Evolutionary conservation across 2,797 vertebrate species (phyloP), one percentile per base, ranked within the genome.

Genomic region (Euthynnus affinis): DNA sequence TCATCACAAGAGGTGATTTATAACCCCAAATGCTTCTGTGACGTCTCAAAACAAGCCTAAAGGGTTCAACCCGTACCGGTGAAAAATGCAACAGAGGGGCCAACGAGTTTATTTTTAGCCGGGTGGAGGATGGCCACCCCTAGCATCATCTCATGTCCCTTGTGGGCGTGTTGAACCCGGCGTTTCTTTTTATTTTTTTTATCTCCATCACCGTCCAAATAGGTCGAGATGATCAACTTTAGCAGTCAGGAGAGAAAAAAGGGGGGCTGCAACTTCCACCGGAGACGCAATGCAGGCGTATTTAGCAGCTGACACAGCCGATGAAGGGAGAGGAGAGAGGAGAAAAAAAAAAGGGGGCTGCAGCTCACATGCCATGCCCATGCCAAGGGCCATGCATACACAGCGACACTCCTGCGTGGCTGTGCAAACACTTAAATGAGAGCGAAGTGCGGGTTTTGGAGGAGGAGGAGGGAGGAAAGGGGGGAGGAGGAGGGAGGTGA

Each of bases 241-340:
- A 27, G 60, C 25, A 18, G 34, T 32, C 51, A 18, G 37, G 22
- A 66, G n/a, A n/a, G n/a, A n/a, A n/a, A n/a, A n/a, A n/a, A n/a
- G n/a, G n/a, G n/a, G 8, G 3, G 42, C 74, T 37, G 66, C 67
- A 81, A 87, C 71, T 82, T 72, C 57, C 1, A 65, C 46, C 13
- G 9, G 0, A 87, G 84, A 91, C 88, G 90, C 91, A 92, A 81
- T 91, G 92, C 92, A 90, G 89, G 73, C 77, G 80, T 40, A 63
- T 78, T 74, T 69, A 83, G 89, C 5, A 72, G 83, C 82, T 82
- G 89, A 86, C 83, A 77, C 80, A 74, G 80, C 74, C 76, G 62
- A 68, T 42, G 40, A 69, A 13, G 32, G n/a, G n/a, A n/a, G n/a
- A n/a, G n/a, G n/a, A n/a, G n/a, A n/a, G n/a, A n/a, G n/a, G n/a